Conservation (phyloP, 2,113 vertebrate genomes). For the Numida meleagris region DNA sequence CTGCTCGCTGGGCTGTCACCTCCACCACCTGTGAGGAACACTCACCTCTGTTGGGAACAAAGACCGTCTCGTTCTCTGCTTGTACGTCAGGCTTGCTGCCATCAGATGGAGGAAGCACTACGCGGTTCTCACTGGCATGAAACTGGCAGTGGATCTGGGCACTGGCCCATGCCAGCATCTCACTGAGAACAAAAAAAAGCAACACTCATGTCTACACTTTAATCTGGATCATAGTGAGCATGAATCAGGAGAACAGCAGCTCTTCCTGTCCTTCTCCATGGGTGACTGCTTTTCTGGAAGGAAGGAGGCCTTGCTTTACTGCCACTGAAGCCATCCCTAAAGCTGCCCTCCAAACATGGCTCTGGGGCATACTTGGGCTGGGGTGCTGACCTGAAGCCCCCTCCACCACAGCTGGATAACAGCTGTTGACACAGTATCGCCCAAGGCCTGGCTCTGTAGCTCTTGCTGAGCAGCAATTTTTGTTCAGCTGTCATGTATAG, state of each 20-base stretch:
- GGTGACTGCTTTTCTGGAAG: neutral
- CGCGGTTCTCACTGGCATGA: constrained; percentile 92
- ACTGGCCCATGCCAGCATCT: constrained; percentile 97
- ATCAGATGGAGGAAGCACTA: constrained; percentile 86
- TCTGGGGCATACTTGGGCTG: neutral
- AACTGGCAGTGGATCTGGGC: constrained; percentile 99
- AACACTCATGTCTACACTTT: neutral
- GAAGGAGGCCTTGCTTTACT: neutral
- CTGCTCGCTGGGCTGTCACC: neutral
- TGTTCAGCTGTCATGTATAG: accelerated
- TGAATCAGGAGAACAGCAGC: neutral
- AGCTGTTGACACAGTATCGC: neutral
- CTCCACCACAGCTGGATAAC: neutral
- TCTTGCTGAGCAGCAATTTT: neutral
- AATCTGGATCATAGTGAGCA: neutral
- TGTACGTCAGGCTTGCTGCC: constrained; percentile 93
- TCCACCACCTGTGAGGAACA: accelerated
- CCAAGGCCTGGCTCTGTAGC: neutral
- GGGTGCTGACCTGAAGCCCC: neutral
- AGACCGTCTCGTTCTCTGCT: constrained; percentile 95
- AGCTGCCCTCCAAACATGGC: neutral
- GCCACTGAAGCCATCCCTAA: neutral
- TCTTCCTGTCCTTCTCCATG: neutral
- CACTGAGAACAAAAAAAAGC: constrained; percentile 75
- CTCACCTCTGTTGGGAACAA: constrained; percentile 95